Evolutionary conservation across 2,888 invertebrate genomes (phyloP).

Genomic region (Apodemia mormo): DNA sequence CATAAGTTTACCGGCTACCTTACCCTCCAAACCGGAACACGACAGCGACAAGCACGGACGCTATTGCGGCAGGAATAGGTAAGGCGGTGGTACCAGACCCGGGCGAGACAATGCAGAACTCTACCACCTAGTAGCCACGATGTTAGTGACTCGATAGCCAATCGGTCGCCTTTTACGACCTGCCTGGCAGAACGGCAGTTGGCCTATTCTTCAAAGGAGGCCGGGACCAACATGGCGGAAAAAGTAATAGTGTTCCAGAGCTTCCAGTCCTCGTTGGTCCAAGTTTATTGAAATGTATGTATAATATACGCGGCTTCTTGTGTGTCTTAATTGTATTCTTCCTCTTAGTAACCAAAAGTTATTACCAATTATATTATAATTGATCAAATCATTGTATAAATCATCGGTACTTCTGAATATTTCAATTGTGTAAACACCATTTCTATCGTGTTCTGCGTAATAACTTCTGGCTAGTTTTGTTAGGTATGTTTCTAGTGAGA

Average conservation of each 20-base stretch:
- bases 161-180: no score
- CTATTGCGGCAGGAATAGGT: no score
- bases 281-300: slow-evolving; percentile 12
- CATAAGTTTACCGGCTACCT: no score
- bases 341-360: slow-evolving; percentile 20
- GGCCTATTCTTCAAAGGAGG: no score
- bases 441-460: slow-evolving; percentile 21
- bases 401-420: slow-evolving; percentile 16
- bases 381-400: slow-evolving; percentile 18
- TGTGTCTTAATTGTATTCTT: slow-evolving; percentile 18
- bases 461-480: slow-evolving; percentile 18
- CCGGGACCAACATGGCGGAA: no score
- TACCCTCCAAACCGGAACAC: no score
- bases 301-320: slow-evolving; percentile 9
- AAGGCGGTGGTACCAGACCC: no score
- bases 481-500: slow-evolving; percentile 21
- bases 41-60: no score
- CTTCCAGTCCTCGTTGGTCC: slow-evolving; percentile 6
- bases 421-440: slow-evolving; percentile 21
- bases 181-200: no score
- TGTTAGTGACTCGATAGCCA: no score
- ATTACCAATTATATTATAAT: slow-evolving; percentile 20
- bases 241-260: slow-evolving; percentile 2
- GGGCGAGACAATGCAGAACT: no score
- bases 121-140: no score